Conservation (phyloP, 2,888 invertebrate genomes). For the Volucella bombylans region DNA sequence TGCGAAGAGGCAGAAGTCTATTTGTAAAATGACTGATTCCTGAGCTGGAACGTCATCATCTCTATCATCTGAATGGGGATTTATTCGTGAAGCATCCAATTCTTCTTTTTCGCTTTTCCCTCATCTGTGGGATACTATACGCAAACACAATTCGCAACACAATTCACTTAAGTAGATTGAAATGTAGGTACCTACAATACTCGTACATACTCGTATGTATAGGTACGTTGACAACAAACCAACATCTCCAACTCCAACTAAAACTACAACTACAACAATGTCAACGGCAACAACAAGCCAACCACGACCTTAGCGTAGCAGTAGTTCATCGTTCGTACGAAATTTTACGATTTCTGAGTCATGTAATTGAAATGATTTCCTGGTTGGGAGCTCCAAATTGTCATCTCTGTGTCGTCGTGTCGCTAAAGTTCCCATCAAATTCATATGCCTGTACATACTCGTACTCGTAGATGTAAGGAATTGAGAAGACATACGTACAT, state of each 20-base stretch:
- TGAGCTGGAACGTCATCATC: conserved; percentile 70
- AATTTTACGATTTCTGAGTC: conserved; percentile 68
- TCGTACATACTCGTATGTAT: no score
- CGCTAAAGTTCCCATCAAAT: conserved; percentile 32
- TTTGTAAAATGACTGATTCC: conserved; percentile 72
- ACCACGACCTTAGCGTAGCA: conserved; percentile 57
- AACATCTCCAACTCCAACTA: conserved; percentile 31
- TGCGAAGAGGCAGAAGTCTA: conserved; percentile 69
- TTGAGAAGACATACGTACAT: neutral
- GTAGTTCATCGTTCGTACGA: conserved; percentile 40
- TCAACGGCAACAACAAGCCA: conserved; percentile 28
- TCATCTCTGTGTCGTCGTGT: conserved; percentile 46
- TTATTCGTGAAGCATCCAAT: conserved; percentile 59
- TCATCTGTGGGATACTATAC: conserved; percentile 49
- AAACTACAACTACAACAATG: conserved; percentile 47
- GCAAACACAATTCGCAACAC: conserved; percentile 71
- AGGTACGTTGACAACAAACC: neutral
- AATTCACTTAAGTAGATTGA: conserved; percentile 74
- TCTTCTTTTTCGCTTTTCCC: conserved; percentile 19
- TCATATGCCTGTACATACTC: neutral
- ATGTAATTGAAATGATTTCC: conserved; percentile 72
- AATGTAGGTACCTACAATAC: conserved; percentile 57
- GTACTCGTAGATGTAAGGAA: neutral
- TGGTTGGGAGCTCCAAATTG: conserved; percentile 64
- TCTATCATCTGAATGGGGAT: conserved; percentile 68